Conservation (phyloP, 2,888 invertebrate genomes). For the Deilephila porcellus region DNA sequence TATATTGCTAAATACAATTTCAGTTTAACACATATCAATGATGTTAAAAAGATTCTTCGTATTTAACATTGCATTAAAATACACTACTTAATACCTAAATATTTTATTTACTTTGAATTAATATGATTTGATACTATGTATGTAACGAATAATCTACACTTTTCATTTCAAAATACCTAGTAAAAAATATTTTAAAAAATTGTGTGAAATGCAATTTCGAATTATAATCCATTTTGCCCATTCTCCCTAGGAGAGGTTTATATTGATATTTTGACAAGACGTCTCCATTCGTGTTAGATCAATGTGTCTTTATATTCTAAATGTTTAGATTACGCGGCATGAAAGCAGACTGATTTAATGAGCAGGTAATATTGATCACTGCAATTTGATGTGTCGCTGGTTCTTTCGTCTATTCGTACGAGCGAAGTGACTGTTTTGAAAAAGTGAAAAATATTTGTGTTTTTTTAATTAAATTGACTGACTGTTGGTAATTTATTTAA, state of each 20-base stretch:
- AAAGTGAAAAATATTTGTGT: background rate
- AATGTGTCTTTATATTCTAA: constrained; percentile 77
- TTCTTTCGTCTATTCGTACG: constrained; percentile 3
- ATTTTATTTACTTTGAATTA: too few species aligned
- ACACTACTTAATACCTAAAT: background rate
- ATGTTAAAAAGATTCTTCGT: background rate
- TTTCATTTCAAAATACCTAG: too few species aligned
- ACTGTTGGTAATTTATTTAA: background rate
- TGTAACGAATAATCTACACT: background rate
- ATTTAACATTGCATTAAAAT: background rate
- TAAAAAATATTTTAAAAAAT: too few species aligned
- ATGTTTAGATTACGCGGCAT: constrained; percentile 70
- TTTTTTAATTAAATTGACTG: background rate
- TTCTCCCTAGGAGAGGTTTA: constrained; percentile 33
- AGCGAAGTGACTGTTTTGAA: background rate
- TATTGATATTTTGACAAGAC: constrained; percentile 68
- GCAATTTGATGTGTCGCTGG: constrained; percentile 36
- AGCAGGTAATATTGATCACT: constrained; percentile 53
- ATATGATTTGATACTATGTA: too few species aligned
- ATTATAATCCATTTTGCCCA: constrained; percentile 21
- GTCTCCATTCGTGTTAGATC: constrained; percentile 74
- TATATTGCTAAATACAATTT: constrained; percentile 4
- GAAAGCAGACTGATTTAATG: constrained; percentile 74
- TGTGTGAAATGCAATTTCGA: background rate
- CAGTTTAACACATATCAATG: background rate